Conservation (phyloP, 2,797 vertebrate species). For the Hephaestus fuliginosus region DNA sequence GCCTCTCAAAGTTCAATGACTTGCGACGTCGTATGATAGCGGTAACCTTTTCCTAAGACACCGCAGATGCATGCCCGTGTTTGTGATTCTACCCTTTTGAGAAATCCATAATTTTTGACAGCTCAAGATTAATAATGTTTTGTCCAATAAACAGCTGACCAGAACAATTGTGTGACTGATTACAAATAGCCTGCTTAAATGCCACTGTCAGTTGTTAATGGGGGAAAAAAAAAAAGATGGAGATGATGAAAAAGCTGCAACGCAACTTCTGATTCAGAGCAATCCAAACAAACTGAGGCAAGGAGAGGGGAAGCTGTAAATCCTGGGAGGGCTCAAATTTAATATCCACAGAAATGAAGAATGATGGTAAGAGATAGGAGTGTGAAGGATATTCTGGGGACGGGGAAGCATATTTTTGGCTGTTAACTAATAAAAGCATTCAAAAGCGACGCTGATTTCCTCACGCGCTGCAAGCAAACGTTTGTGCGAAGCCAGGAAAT, state of each 20-base stretch:
- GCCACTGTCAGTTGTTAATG: constrained; percentile 56
- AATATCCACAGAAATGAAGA: constrained; percentile 47
- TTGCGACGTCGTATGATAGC: constrained; percentile 26
- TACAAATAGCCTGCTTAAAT: constrained; percentile 73
- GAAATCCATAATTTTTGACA: constrained; percentile 75
- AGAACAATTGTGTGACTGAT: constrained; percentile 64
- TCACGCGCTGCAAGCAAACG: constrained; percentile 48
- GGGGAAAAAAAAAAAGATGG: constrained; percentile 10
- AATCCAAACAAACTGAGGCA: constrained; percentile 32
- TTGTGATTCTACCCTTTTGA: constrained; percentile 56
- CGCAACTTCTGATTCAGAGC: constrained; percentile 40
- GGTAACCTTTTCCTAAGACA: constrained; percentile 59
- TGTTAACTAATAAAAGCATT: constrained; percentile 31
- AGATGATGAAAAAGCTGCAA: constrained; percentile 39
- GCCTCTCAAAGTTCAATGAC: constrained; percentile 29
- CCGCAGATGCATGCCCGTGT: constrained; percentile 43
- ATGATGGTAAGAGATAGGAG: constrained; percentile 19
- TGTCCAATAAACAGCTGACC: constrained; percentile 70
- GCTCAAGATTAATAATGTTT: constrained; percentile 74
- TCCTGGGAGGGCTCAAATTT: constrained; percentile 33
- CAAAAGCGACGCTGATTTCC: constrained; percentile 49
- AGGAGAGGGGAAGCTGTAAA: constrained; percentile 54
- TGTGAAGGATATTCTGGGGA: constrained; percentile 26
- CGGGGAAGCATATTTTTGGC: constrained; percentile 29
- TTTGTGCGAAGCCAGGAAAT: constrained; percentile 48